Evolutionary conservation across 1,140 invertebrate genomes (phyloP).

Genomic region (Meloidogyne exigua): DNA sequence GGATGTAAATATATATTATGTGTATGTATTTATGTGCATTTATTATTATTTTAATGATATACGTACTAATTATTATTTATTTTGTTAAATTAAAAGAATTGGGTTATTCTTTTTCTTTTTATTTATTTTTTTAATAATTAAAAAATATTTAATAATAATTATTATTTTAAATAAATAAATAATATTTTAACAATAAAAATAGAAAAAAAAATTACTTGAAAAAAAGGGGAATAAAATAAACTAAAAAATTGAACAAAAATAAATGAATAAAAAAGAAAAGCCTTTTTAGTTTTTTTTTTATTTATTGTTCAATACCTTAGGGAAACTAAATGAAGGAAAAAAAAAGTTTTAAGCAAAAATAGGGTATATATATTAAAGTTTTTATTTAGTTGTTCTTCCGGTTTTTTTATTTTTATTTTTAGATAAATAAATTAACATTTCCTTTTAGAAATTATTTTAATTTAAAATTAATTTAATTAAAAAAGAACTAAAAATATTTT

Average conservation of each 20-base stretch:
- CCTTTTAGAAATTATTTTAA: no score
- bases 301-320: conserved; percentile 10
- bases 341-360: neutral
- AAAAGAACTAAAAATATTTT: neutral
- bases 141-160: no score
- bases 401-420: neutral
- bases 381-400: neutral
- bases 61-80: no score
- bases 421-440: neutral
- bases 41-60: no score
- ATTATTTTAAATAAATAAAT: no score
- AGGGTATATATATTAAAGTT: neutral
- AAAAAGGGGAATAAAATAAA: neutral
- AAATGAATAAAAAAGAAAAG: neutral
- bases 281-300: neutral
- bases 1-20: no score
- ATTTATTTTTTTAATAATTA: no score
- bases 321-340: neutral
- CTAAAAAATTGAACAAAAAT: neutral
- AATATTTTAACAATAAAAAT: no score
- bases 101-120: no score
- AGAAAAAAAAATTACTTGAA: no score
- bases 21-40: no score
- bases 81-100: no score
- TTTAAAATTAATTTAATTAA: conserved; percentile 13